Base-by-base conservation (phyloP, 1,140 invertebrate genomes). In the Galendromus occidentalis region DNA sequence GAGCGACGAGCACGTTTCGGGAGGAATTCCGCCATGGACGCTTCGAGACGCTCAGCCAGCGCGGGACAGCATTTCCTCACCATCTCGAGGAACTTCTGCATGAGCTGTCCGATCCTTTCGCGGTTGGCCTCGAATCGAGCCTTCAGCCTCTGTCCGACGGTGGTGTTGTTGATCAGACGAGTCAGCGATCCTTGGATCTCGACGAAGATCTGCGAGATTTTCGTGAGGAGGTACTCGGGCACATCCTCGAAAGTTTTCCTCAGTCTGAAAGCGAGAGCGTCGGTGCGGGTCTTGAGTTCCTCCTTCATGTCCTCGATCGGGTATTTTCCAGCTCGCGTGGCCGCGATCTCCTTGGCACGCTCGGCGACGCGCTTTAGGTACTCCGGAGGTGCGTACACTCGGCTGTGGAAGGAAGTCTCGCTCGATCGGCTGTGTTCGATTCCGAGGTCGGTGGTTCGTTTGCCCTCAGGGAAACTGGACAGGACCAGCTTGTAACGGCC, bases 81-180 rank as follows among this genome's bases (percentile, higher is more conserved):
- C 1, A 22, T 4, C 5, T 17, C 22, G 25, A 25, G 12, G 14
- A 59, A 9, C 9, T 59, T 59, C 51, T 59, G 25, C 14, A 59
- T 59, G 51, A 59, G n/a, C 2, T 22, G 14, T 1, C 25, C 25
- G 22, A 59, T 59, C 17, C 5, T 2, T 33, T 59, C 51, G 22
- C 51, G 51, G 51, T 59, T 59, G 33, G 51, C 51, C 22, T 59
- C 51, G 51, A 59, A 14, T 17, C 9, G 12, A 17, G 25, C 25
- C 51, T 59, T 59, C 2, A 59, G 51, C 5, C 51, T 1, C 1
- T 59, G 51, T 17, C 51, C 51, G 22, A 59, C 51, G 51, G 51
- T 59, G 12, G 51, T 59, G 9, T 59, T 59, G 51, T 59, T 59
- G 51, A 59, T 59, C 25, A 59, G 51, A 33, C 33, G 51, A 14